A percentile compares a stretch with the other conserved stretches of the same genome.
Conservation (phyloP, 2,888 invertebrate genomes). For the Rhingia campestris region DNA sequence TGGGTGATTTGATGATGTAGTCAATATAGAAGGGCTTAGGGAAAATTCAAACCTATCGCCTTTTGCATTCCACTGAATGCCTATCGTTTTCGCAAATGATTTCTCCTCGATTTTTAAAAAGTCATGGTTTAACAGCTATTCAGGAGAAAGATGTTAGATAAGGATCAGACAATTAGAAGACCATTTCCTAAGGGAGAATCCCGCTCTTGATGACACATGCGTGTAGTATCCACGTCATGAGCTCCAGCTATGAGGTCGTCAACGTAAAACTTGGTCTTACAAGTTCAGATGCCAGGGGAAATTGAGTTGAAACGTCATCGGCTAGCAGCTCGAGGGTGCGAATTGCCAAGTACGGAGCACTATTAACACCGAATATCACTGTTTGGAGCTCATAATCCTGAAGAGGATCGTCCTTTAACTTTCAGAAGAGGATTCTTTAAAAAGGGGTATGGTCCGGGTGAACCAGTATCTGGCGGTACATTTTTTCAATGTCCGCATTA, state of each 20-base stretch:
- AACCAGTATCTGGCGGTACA: too few relatives aligned
- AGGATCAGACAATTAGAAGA: too few relatives aligned
- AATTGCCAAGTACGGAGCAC: neutral
- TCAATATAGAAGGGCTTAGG: neutral
- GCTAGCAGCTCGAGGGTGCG: neutral
- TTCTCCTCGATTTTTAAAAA: too few relatives aligned
- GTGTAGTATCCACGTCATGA: neutral
- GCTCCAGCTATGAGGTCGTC: neutral
- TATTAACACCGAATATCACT: neutral
- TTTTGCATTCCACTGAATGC: neutral
- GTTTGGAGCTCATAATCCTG: neutral
- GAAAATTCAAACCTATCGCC: neutral
- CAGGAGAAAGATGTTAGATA: too few relatives aligned
- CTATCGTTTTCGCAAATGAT: neutral
- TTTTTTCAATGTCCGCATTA: too few relatives aligned
- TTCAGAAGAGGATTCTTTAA: neutral
- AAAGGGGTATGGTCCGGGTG: neutral
- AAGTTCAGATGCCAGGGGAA: neutral
- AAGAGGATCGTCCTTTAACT: neutral
- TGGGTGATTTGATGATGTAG: neutral
- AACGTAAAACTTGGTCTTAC: neutral
- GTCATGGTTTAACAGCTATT: too few relatives aligned
- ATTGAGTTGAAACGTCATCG: neutral
- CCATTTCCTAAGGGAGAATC: too few relatives aligned
- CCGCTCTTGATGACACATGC: neutral